These are phyloP conservation scores for Anas capensis DNA, from an alignment of 2,797 vertebrate genomes.

Conservation along the genomic window DNA sequence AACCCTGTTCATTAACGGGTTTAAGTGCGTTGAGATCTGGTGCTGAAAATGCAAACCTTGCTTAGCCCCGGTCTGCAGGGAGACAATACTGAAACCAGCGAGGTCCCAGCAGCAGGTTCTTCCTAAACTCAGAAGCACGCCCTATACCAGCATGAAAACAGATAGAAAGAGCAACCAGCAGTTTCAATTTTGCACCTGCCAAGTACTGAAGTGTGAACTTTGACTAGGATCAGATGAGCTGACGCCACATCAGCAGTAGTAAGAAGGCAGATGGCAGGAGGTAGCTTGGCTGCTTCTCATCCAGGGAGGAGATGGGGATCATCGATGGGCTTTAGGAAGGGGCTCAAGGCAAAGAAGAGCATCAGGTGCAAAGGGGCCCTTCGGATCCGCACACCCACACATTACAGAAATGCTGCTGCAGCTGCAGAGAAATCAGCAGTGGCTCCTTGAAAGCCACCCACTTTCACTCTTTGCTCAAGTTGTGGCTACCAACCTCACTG, in stretches of 20 bases:
- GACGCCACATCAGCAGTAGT: not conserved
- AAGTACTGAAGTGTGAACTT: not conserved
- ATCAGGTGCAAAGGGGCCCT: not conserved
- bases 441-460: constrained; percentile 9
- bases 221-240: not conserved
- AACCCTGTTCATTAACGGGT: not conserved
- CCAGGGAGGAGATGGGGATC: not conserved
- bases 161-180: not conserved
- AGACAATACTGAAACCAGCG: not conserved
- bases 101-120: not conserved
- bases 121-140: not conserved
- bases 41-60: not conserved
- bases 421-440: not conserved
- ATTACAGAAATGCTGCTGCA: not conserved
- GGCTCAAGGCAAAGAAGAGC: not conserved
- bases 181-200: constrained; percentile 43
- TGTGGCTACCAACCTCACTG: not conserved
- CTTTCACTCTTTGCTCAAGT: not conserved
- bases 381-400: not conserved
- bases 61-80: not conserved
- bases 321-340: not conserved
- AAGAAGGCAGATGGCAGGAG: not conserved
- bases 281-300: not conserved
- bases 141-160: accelerated
- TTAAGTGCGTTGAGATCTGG: not conserved